Conservation (phyloP, 2,113 vertebrate genomes). For the Macquaria australasica region DNA sequence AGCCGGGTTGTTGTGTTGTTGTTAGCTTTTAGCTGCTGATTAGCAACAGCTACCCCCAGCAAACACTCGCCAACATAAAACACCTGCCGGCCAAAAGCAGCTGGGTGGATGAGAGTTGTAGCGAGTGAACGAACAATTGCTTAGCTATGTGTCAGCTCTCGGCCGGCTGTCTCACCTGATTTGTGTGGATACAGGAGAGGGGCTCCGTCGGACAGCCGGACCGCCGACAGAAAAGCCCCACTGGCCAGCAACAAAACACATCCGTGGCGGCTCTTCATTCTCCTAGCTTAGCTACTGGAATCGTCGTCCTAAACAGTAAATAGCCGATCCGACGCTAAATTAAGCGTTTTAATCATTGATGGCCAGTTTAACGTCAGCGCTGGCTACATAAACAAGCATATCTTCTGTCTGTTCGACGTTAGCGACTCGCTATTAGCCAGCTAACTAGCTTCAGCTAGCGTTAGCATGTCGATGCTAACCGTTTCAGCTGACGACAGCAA, state of each 20-base stretch:
- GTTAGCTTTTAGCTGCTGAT: slow-evolving; percentile 63
- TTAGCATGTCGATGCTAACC: slow-evolving; percentile 67
- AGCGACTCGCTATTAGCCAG: slow-evolving; percentile 62
- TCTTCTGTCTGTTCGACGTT: slow-evolving; percentile 53
- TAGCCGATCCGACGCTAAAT: neutral
- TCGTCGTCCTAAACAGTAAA: slow-evolving; percentile 39
- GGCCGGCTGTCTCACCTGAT: slow-evolving; percentile 78
- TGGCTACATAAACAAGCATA: slow-evolving; percentile 46
- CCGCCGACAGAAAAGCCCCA: slow-evolving; percentile 74
- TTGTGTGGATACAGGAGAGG: slow-evolving; percentile 74
- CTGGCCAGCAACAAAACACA: slow-evolving; percentile 76
- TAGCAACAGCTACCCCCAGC: slow-evolving; percentile 46
- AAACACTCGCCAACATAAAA: slow-evolving; percentile 19
- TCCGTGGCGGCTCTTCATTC: slow-evolving; percentile 80
- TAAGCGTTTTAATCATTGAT: slow-evolving; percentile 61
- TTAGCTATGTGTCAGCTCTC: neutral
- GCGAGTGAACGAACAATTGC: neutral
- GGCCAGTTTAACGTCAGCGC: neutral
- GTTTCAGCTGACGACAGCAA: slow-evolving; percentile 80
- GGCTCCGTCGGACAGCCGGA: slow-evolving; percentile 71
- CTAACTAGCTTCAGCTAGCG: slow-evolving; percentile 70
- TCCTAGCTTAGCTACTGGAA: slow-evolving; percentile 61
- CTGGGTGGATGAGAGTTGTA: neutral
- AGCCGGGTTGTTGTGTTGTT: slow-evolving; percentile 46
- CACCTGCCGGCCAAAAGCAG: neutral